Percentiles rank a stretch among this genome's conserved stretches.
Evolutionary conservation across 2,888 invertebrate genomes (phyloP).

Genomic region (Lapara coniferarum): DNA sequence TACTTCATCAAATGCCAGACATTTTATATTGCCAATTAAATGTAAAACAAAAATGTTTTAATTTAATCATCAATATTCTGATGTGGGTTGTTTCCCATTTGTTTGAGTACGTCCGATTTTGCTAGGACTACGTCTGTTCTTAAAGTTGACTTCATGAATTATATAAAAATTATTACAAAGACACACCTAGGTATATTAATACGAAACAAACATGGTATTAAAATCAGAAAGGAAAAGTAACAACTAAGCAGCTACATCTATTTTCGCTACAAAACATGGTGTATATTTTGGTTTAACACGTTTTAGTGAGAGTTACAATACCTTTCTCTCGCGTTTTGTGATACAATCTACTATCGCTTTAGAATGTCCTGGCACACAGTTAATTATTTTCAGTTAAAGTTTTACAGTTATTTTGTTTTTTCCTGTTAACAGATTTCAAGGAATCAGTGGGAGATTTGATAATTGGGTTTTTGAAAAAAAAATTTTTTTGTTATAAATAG

Average conservation of each 20-base stretch:
- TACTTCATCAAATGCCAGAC: too few species aligned
- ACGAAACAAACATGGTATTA: background rate
- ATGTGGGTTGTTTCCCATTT: too few species aligned
- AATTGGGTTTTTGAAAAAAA: too few species aligned
- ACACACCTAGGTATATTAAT: too few species aligned
- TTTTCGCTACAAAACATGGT: background rate
- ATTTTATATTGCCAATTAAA: too few species aligned
- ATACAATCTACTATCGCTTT: constrained; percentile 8
- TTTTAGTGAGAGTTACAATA: constrained; percentile 1
- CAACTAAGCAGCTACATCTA: background rate
- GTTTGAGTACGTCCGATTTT: too few species aligned
- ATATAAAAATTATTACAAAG: too few species aligned
- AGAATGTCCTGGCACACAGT: background rate
- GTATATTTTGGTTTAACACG: background rate
- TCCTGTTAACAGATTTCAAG: background rate
- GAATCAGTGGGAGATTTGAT: background rate
- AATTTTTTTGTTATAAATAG: too few species aligned
- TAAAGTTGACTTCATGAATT: too few species aligned
- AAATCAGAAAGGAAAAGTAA: background rate
- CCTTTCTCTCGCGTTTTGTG: constrained; percentile 5
- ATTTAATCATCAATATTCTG: too few species aligned
- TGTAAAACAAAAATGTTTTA: too few species aligned
- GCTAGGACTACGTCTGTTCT: too few species aligned
- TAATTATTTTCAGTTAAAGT: background rate
- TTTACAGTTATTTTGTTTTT: background rate